These are phyloP conservation scores for Galerucella pusilla DNA, from an alignment of 2,888 invertebrate genomes.

Conservation along the genomic window DNA sequence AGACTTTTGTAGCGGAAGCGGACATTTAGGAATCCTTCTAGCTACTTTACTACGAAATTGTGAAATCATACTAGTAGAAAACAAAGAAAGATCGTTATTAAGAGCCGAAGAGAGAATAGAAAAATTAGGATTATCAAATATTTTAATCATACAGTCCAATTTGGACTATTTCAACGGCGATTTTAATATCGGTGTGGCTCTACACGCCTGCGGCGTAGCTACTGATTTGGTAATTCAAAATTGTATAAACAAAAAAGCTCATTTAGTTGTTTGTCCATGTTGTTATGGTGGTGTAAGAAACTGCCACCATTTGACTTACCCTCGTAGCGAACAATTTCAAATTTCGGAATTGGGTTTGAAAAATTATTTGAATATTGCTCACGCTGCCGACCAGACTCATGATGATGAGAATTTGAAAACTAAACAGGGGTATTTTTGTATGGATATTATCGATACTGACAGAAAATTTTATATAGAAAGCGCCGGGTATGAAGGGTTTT, in stretches of 20 bases:
- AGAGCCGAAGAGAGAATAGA: slow-evolving; percentile 79
- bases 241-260: slow-evolving; percentile 80
- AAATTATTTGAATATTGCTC: slow-evolving; percentile 81
- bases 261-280: slow-evolving; percentile 92
- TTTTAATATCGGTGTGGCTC: slow-evolving; percentile 87
- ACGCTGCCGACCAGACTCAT: slow-evolving; percentile 94
- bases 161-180: slow-evolving; percentile 85
- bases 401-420: slow-evolving; percentile 76
- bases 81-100: slow-evolving; percentile 86
- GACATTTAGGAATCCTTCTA: slow-evolving; percentile 89
- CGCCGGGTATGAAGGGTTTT: slow-evolving; percentile 77
- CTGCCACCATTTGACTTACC: slow-evolving; percentile 84
- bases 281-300: slow-evolving; percentile 91
- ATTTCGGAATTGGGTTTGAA: slow-evolving; percentile 47
- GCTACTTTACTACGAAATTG: slow-evolving; percentile 84
- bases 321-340: slow-evolving; percentile 77
- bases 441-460: slow-evolving; percentile 91
- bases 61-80: slow-evolving; percentile 85
- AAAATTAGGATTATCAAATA: slow-evolving; percentile 76
- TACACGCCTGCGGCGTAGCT: slow-evolving; percentile 96
- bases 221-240: slow-evolving; percentile 91
- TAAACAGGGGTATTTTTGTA: slow-evolving; percentile 83
- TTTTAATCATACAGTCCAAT: slow-evolving; percentile 87
- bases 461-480: slow-evolving; percentile 80
- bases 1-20: slow-evolving; percentile 95